Percentiles rank a stretch among this genome's conserved stretches.
These are phyloP conservation scores for Epinotia nisella DNA, from an alignment of 2,888 invertebrate species.

Conservation along the genomic window DNA sequence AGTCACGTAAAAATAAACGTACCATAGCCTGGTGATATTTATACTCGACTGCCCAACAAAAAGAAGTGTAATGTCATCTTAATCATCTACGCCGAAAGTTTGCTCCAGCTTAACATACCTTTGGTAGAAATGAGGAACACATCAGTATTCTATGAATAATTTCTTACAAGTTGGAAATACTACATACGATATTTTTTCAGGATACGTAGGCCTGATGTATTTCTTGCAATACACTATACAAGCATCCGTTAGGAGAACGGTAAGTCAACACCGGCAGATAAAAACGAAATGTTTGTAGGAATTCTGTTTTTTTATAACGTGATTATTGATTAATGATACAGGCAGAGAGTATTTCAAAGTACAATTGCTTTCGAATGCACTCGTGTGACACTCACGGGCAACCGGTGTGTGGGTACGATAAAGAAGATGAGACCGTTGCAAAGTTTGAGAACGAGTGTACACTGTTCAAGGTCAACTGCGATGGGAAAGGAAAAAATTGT, in stretches of 20 bases:
- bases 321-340: not conserved
- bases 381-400: not conserved
- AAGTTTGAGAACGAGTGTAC: constrained; percentile 18
- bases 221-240: not conserved
- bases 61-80: too few relatives aligned
- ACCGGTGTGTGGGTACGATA: constrained; percentile 10
- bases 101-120: too few relatives aligned
- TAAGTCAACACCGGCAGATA: not conserved
- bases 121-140: too few relatives aligned
- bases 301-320: too few relatives aligned
- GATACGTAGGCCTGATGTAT: not conserved
- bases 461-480: constrained; percentile 11
- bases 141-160: not conserved
- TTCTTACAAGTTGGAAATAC: not conserved
- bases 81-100: too few relatives aligned
- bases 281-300: not conserved
- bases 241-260: not conserved
- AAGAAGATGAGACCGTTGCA: constrained; percentile 4
- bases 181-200: constrained; percentile 1
- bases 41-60: too few relatives aligned
- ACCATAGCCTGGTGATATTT: too few relatives aligned
- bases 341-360: constrained; percentile 2
- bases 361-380: constrained; percentile 14
- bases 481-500: not conserved
- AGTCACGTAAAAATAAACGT: too few relatives aligned